Base-by-base conservation (phyloP, 2,888 invertebrate genomes). In the Standfussiana lucernea region DNA sequence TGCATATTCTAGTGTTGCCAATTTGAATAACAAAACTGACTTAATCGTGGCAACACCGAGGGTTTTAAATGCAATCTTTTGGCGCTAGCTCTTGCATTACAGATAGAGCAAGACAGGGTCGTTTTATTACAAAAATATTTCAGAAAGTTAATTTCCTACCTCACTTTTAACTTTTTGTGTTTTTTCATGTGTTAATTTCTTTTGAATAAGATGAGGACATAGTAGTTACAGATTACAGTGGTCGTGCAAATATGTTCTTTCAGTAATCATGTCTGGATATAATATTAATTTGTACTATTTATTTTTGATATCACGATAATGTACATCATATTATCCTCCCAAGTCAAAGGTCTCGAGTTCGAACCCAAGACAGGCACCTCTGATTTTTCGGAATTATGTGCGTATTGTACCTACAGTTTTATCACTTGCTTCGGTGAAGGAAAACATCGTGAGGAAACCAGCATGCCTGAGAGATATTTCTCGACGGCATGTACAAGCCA, bases 11-110 rank as follows among this genome's bases (percentile, higher is more conserved):
- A 68, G 64, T 84, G 69, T 62, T 78, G 61, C 82, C 45, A 79
- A 84, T 85, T 84, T 84, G 82, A 79, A 80, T 84, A 75, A 75
- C 80, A 84, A 84, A 80, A 82, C 72, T 56, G 71, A 56, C 70
- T 82, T 77, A 71, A 71, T 75, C 45, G 56, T 75, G 37, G 72
- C 68, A 69, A 61, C 84, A 77, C 73, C 24, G 64, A 13, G 28
- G 75, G 59, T 74, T 80, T 82, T 32, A 62, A 72, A 64, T 76
- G 64, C 72, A 78, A 75, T 84, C 74, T 81, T 84, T 84, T 78
- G 74, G 84, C 72, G 47, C 78, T 35, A 70, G 40, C 35, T 66
- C 72, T 77, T 81, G 77, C 72, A 83, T 77, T 70, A 59, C 2
- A 72, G 81, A 64, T 62, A 72, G 32, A 32, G 35, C 2, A 35